These are phyloP conservation scores for Budorcas taxicolor DNA, from an alignment of 2,113 vertebrate species.

Conservation along the genomic window DNA sequence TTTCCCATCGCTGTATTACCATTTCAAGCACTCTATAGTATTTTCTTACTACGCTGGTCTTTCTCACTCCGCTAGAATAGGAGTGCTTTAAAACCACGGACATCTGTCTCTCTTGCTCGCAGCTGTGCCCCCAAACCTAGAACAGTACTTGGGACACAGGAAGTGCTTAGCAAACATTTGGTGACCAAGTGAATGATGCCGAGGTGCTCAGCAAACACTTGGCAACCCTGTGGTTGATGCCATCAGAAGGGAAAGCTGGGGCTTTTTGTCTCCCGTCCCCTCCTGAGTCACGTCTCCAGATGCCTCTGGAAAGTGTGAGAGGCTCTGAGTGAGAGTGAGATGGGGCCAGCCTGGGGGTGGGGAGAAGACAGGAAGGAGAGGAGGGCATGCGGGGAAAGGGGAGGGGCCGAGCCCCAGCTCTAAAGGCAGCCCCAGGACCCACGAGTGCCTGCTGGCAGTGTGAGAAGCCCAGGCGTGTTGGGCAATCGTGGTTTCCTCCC, in stretches of 20 bases:
- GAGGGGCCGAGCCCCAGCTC: constrained; percentile 41
- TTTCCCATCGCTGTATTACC: neutral
- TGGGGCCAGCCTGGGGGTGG: neutral
- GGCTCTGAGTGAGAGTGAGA: constrained; percentile 30
- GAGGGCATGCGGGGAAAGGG: neutral
- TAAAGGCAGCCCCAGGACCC: neutral
- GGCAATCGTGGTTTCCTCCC: constrained; percentile 68
- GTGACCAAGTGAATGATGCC: neutral
- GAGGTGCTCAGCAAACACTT: neutral
- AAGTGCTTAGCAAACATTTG: neutral
- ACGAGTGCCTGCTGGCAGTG: neutral
- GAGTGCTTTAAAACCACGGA: no score
- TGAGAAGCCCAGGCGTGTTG: neutral
- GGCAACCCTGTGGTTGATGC: neutral
- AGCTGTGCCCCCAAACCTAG: neutral
- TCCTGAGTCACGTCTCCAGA: constrained; percentile 43
- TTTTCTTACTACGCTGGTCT: neutral
- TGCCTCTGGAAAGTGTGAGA: constrained; percentile 54
- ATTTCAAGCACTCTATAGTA: neutral
- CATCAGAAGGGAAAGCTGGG: neutral
- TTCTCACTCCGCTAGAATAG: neutral
- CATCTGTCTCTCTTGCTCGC: neutral
- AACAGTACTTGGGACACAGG: neutral
- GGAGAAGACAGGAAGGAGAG: constrained; percentile 31
- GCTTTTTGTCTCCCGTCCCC: neutral